Conservation (phyloP, 92 coral and sea anemone genomes). For the Palythoa grandiflora region DNA sequence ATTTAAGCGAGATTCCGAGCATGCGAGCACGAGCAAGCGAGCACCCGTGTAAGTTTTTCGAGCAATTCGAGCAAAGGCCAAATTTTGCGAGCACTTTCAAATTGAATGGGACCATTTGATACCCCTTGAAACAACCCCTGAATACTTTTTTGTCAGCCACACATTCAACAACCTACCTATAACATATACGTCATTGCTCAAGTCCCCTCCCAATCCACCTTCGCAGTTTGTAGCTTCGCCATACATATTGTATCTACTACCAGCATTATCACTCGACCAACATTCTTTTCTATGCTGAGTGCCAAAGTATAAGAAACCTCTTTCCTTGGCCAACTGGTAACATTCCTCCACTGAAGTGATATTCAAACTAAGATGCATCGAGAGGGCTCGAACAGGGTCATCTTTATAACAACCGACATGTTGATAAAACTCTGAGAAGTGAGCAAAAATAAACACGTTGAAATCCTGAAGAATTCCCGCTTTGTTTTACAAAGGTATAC, state of each 20-base stretch:
- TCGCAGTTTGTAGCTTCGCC: background rate
- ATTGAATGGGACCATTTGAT: too few species aligned
- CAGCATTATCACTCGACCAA: background rate
- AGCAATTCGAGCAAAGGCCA: too few species aligned
- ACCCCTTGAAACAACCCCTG: too few species aligned
- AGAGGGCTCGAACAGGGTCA: background rate
- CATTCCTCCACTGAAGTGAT: constrained; percentile 5
- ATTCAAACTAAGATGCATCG: background rate
- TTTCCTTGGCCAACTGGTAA: background rate
- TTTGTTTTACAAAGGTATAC: too few species aligned
- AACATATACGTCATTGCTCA: background rate
- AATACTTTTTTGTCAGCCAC: too few species aligned
- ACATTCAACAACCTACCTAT: background rate
- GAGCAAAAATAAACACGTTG: too few species aligned
- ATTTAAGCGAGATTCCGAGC: too few species aligned
- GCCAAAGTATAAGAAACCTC: background rate
- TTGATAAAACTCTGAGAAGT: background rate
- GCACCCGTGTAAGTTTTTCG: too few species aligned
- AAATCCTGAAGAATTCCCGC: too few species aligned
- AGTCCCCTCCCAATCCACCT: background rate
- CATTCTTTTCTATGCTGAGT: background rate
- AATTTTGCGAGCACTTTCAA: too few species aligned
- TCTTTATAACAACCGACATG: constrained; percentile 13
- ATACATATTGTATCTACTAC: background rate
- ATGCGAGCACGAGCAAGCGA: too few species aligned